Evolutionary conservation across 2,888 invertebrate species (phyloP).

Genomic region (Corbicula japonica): DNA sequence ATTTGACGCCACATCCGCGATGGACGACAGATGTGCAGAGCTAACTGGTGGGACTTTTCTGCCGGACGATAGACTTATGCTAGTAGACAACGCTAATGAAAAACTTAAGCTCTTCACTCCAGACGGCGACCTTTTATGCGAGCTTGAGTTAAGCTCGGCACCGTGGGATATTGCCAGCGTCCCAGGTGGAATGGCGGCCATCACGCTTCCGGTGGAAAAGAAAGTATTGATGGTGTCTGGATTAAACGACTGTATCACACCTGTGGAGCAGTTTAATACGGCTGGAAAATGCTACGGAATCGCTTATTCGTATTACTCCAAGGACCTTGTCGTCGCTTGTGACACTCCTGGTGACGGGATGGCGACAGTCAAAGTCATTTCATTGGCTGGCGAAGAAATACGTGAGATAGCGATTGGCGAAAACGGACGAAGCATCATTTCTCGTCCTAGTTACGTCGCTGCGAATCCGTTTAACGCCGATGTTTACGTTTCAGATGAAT

Average conservation of each 20-base stretch:
- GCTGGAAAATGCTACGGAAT: constrained; percentile 65
- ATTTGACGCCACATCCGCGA: constrained; percentile 62
- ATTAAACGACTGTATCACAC: constrained; percentile 62
- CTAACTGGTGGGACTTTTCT: constrained; percentile 65
- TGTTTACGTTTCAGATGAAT: constrained; percentile 65
- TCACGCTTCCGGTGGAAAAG: constrained; percentile 64
- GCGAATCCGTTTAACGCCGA: constrained; percentile 66
- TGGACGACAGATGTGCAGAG: constrained; percentile 65
- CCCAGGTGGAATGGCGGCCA: constrained; percentile 65
- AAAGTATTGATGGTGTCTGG: constrained; percentile 60
- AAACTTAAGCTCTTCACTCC: constrained; percentile 64
- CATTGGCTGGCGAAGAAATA: constrained; percentile 52
- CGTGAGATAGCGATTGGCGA: constrained; percentile 56
- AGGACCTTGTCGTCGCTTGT: constrained; percentile 60
- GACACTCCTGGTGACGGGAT: constrained; percentile 55
- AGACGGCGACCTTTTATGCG: constrained; percentile 60
- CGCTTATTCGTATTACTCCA: constrained; percentile 59
- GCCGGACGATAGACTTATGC: constrained; percentile 57
- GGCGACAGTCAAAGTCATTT: constrained; percentile 58
- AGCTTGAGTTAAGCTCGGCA: constrained; percentile 59
- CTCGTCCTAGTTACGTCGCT: constrained; percentile 60
- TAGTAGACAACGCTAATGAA: constrained; percentile 64
- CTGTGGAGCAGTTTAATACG: constrained; percentile 62
- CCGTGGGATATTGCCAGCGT: constrained; percentile 67
- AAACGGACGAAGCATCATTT: constrained; percentile 48